Evolutionary conservation across 2,888 invertebrate genomes (phyloP), one percentile per base, ranked within the genome.

Genomic region (Resseliella maxima): DNA sequence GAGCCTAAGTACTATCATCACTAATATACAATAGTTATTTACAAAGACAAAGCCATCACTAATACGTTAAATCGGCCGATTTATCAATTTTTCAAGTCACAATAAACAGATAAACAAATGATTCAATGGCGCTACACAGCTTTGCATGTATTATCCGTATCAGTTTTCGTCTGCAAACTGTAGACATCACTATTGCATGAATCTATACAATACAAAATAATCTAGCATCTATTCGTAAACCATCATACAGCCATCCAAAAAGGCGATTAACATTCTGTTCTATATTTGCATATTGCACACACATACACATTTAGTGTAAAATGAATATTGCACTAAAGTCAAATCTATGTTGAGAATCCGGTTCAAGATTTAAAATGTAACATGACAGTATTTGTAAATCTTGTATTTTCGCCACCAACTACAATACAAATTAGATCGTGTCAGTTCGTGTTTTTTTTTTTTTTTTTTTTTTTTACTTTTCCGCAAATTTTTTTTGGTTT

Each of bases 111-210:
- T 1, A 59, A 59, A 59, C 59, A 59, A 59, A n/a, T 15, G 31
- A 12, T 72, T 72, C 15, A 72, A 72, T 35, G 72, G 72, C 72
- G 72, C 72, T 72, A 72, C 72, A 31, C 21, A 12, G 72, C 72
- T 72, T 72, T 31, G 72, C 15, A 31, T 31, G 31, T 72, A 72
- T 72, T 31, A 72, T 72, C 72, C 72, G 18, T 72, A 72, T 72
- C 72, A 72, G 72, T 72, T 72, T 72, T 72, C 72, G 72, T 72
- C 72, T 72, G 72, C 35, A 15, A 72, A 12, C 31, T 72, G 6
- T 72, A 31, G 27, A 72, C 72, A n/a, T 15, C 15, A 59, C 27
- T 72, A 0, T 15, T 72, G 15, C 72, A 35, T 72, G 18, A 31
- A 27, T 31, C 31, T 12, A 5, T 31, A 10, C 31, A 72, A 41